phyloP scores from a whole-genome alignment of 2,888 invertebrate species.

The Herminia tarsipennalis region DNA sequence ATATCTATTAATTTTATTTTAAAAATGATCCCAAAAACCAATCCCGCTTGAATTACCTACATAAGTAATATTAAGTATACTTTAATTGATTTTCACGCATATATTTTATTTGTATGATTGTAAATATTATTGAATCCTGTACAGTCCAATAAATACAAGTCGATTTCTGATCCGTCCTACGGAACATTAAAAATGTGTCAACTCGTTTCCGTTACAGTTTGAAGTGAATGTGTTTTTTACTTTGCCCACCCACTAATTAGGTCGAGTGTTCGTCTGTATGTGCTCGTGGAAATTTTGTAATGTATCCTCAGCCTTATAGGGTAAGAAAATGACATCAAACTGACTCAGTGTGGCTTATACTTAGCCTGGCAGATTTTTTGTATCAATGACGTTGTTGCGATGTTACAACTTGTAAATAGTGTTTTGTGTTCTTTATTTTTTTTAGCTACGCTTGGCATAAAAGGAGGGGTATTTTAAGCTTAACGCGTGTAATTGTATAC shows the following conservation, averaged over 20 bases:
- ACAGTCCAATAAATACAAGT: neutral
- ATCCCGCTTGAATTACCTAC: too few species aligned
- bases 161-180: slow-evolving; percentile 15
- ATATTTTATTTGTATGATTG: too few species aligned
- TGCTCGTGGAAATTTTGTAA: slow-evolving; percentile 50
- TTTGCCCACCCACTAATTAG: slow-evolving; percentile 46
- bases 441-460: too few species aligned
- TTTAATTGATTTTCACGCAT: too few species aligned
- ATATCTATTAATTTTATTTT: too few species aligned
- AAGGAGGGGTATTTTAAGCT: too few species aligned
- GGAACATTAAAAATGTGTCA: slow-evolving; percentile 51
- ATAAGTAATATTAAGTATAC: too few species aligned
- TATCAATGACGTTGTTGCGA: slow-evolving; percentile 1
- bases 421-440: too few species aligned
- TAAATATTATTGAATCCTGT: too few species aligned
- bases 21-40: too few species aligned
- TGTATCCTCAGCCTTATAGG: slow-evolving; percentile 47
- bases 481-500: too few species aligned
- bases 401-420: neutral
- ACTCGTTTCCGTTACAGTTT: slow-evolving; percentile 61
- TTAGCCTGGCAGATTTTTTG: neutral
- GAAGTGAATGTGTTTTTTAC: slow-evolving; percentile 52
- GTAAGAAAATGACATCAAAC: slow-evolving; percentile 32
- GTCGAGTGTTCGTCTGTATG: slow-evolving; percentile 45
- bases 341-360: slow-evolving; percentile 11